Evolutionary conservation across 2,888 invertebrate species (phyloP), one percentile per base, ranked within the genome.

Genomic region (Lacanobia wlatinum): DNA sequence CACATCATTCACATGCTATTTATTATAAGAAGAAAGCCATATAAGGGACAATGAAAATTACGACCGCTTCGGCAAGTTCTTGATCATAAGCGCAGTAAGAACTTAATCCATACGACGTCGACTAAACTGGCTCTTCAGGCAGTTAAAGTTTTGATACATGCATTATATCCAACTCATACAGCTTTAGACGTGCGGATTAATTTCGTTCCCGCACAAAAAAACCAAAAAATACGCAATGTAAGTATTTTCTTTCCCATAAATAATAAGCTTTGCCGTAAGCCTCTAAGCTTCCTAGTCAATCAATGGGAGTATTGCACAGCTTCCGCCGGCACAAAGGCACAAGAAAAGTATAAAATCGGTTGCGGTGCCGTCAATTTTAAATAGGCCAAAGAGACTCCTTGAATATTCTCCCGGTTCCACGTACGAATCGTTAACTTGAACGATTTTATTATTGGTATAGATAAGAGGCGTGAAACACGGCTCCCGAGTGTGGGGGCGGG

Each of bases 351-450:
- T 53, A 73, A 66, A 81, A 66, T 73, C 78, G 28, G 64, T 28
- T 59, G 55, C 66, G 48, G 52, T 53, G 23, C 60, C 67, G 71
- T 56, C 65, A 56, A 81, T 77, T 76, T 73, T 64, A 80, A 80
- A 73, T 62, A 65, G 46, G 43, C 52, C 59, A 58, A 50, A n/a
- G 60, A 65, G 40, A 59, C 64, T 52, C 58, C 43, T 68, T 65
- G 74, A 38, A 65, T 68, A 66, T 68, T 60, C 60, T 52, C 53
- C 43, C 46, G 59, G 53, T 43, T 56, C 10, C 63, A 80, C 73
- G 64, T 80, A 74, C 82, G 74, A 78, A 80, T 73, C 78, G 74
- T 80, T 80, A 78, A 82, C 18, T 77, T 82, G 60, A 70, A 69
- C 66, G 69, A 60, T 70, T 79, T 70, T 80, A 75, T 77, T 75